Conservation (phyloP, 2,797 vertebrate genomes). For the Galagoides demidoff region DNA sequence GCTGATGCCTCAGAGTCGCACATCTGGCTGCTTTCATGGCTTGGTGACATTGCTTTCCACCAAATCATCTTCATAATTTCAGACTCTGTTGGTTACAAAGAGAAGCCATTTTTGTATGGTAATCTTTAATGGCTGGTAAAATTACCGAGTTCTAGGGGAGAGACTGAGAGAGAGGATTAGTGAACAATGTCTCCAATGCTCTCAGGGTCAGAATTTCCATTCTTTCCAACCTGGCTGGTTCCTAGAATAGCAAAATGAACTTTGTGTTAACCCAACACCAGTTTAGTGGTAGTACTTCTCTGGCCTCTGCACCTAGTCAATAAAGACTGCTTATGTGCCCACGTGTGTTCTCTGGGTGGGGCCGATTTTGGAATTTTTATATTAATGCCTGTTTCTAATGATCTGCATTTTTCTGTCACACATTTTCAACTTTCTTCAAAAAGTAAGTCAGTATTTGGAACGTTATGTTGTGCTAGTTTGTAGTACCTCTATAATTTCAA, state of each 20-base stretch:
- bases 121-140: neutral
- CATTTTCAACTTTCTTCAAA: slow-evolving; percentile 47
- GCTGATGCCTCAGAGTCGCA: neutral
- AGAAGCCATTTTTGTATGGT: neutral
- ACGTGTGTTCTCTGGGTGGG: neutral
- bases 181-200: neutral
- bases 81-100: neutral
- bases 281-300: accelerated
- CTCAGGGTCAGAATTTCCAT: neutral
- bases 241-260: neutral
- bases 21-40: neutral
- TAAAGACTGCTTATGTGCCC: neutral
- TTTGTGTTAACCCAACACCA: neutral
- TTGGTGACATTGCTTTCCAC: neutral
- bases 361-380: neutral
- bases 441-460: slow-evolving; percentile 33
- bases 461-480: neutral
- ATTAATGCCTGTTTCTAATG: neutral
- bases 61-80: neutral
- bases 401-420: neutral
- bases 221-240: neutral
- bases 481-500: slow-evolving; percentile 29
- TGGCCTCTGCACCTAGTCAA: neutral
- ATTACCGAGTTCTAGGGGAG: neutral
- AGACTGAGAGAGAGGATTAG: neutral